phyloP scores from a whole-genome alignment of 2,797 vertebrate species.

The Brachymystax lenok region DNA sequence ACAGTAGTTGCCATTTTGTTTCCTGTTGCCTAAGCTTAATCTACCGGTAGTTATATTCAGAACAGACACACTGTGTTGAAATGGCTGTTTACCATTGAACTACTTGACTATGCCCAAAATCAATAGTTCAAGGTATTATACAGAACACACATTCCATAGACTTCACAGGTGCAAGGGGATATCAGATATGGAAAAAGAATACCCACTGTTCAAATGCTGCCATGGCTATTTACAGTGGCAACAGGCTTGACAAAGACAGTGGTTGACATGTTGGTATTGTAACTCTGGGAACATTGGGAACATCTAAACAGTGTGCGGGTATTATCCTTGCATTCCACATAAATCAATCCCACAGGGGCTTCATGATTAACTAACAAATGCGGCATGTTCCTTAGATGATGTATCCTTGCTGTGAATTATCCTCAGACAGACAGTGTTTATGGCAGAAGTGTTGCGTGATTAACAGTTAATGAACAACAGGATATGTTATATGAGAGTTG shows the following conservation, averaged over 20 bases:
- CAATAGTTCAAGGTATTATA: background rate
- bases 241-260: background rate
- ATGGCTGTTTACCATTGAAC: background rate
- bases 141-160: background rate
- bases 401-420: conserved; percentile 23
- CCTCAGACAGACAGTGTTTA: background rate
- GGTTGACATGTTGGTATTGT: background rate
- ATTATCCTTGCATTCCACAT: background rate
- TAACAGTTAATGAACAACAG: background rate
- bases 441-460: background rate
- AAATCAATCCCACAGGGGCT: background rate
- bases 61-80: background rate
- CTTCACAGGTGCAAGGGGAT: background rate
- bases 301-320: background rate
- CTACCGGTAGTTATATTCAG: background rate
- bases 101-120: background rate
- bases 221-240: background rate
- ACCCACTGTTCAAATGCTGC: background rate
- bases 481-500: conserved; percentile 32
- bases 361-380: background rate
- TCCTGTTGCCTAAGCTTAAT: background rate
- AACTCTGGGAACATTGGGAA: background rate
- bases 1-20: background rate
- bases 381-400: background rate
- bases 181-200: background rate